A percentile compares a stretch with the other conserved stretches of the same genome.
Evolutionary conservation across 2,797 vertebrate species (phyloP).

Genomic region (Australoheros facetus): DNA sequence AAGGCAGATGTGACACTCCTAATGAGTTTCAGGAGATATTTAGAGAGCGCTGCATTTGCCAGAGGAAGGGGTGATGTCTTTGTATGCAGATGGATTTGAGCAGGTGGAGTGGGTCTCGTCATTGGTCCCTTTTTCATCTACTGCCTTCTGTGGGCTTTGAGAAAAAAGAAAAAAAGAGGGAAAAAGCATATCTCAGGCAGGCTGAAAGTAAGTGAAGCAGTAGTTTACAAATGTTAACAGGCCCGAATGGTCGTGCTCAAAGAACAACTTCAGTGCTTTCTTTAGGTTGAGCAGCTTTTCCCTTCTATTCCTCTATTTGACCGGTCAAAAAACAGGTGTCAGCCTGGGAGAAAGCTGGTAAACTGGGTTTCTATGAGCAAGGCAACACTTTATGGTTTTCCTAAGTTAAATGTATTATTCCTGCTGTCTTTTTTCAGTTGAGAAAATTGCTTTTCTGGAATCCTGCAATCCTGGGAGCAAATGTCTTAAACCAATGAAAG

Average conservation of each 20-base stretch:
- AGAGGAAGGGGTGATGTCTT: conserved; percentile 60
- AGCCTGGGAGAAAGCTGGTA: conserved; percentile 57
- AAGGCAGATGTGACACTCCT: background rate
- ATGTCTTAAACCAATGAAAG: conserved; percentile 61
- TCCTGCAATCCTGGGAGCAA: conserved; percentile 60
- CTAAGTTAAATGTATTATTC: conserved; percentile 71
- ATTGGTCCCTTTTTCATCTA: background rate
- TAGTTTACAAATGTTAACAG: conserved; percentile 49
- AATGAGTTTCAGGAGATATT: background rate
- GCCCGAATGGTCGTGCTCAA: conserved; percentile 38
- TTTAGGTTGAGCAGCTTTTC: conserved; percentile 45
- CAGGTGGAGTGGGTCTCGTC: conserved; percentile 23
- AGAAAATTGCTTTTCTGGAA: conserved; percentile 69
- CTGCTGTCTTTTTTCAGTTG: conserved; percentile 65
- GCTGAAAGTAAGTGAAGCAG: conserved; percentile 2
- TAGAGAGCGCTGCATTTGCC: background rate
- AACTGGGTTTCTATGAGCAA: conserved; percentile 46
- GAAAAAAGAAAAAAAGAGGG: background rate
- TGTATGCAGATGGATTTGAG: conserved; percentile 68
- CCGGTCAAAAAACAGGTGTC: conserved; percentile 47
- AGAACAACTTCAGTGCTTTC: conserved; percentile 12
- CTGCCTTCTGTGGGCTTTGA: conserved; percentile 8
- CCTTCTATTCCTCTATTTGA: conserved; percentile 58
- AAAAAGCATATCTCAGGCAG: background rate
- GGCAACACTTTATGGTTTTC: conserved; percentile 62